Evolutionary conservation across 2,888 invertebrate genomes (phyloP), one percentile per base, ranked within the genome.

Genomic region (Boloria selene): DNA sequence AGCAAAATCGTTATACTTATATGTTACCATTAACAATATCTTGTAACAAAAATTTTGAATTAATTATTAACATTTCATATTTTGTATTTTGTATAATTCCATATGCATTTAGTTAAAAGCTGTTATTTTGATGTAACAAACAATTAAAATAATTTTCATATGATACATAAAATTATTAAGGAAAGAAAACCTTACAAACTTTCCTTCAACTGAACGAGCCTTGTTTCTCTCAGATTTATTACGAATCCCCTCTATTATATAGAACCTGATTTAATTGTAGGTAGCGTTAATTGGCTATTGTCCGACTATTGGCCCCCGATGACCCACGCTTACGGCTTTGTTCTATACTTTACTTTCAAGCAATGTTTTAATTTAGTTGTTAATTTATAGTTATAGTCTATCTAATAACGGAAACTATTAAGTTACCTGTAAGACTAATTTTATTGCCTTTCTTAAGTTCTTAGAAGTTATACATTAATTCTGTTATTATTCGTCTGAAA

Each of bases 261-360:
- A 49, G 26, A 26, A 50, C 75, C 81, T 81, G 84, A 84, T 85
- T 85, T 85, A 84, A 85, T 85, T 85, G 85, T 81, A 82, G 79
- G 75, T 77, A 81, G 81, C 84, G 82, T 86, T 86, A 86, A 86
- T 86, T 86, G 85, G 83, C 84, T 74, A 86, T 86, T 86, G 85
- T 86, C 81, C 79, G 72, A 77, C 83, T 83, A 81, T 78, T 73
- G 79, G 80, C 77, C 79, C 82, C 78, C 70, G 59, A 73, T 79
- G 80, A 78, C 79, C 81, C 74, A 65, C 73, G 72, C 73, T 78
- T 78, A 79, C 78, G 70, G 74, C 72, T 79, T 80, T 83, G 81
- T 80, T 81, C 74, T 75, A 75, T 67, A 67, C 53, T 63, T 49
- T 67, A 53, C 61, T 53, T 61, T 44, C 44, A 56, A 45, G 26